Conservation (phyloP, 1,140 invertebrate species). For the Drosophila truncata region DNA sequence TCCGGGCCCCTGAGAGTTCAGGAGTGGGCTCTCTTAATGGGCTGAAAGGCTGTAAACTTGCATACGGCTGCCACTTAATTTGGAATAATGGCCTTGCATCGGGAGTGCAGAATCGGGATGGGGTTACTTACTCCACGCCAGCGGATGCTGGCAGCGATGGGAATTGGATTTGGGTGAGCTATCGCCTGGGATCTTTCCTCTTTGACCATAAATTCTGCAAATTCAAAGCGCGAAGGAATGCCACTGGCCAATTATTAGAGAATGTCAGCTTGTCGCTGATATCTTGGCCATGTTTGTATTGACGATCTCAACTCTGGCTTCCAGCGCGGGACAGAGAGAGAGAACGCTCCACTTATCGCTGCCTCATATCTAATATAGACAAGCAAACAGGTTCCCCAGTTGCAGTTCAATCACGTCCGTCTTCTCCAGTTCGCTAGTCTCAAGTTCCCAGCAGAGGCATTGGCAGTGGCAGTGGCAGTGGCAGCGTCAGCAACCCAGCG, state of each 20-base stretch:
- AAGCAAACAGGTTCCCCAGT: constrained; percentile 77
- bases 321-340: constrained; percentile 51
- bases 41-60: constrained; percentile 68
- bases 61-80: constrained; percentile 65
- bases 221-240: constrained; percentile 83
- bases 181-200: constrained; percentile 45
- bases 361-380: constrained; percentile 83
- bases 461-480: not conserved
- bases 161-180: constrained; percentile 40
- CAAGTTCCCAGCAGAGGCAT: constrained; percentile 37
- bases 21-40: constrained; percentile 47
- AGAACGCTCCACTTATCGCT: constrained; percentile 80
- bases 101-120: not conserved
- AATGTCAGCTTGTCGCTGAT: constrained; percentile 83
- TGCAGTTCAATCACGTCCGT: constrained; percentile 78
- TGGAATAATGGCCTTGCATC: constrained; percentile 61
- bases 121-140: not conserved
- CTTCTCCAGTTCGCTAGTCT: constrained; percentile 33
- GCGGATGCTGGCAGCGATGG: constrained; percentile 61
- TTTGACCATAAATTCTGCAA: constrained; percentile 82
- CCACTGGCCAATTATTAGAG: constrained; percentile 83
- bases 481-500: constrained; percentile 12
- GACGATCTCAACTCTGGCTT: constrained; percentile 70
- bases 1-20: constrained; percentile 40
- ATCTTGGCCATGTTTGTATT: constrained; percentile 83